Evolutionary conservation across 2,113 vertebrate genomes (phyloP), one percentile per base, ranked within the genome.

Genomic region (Channa argus): DNA sequence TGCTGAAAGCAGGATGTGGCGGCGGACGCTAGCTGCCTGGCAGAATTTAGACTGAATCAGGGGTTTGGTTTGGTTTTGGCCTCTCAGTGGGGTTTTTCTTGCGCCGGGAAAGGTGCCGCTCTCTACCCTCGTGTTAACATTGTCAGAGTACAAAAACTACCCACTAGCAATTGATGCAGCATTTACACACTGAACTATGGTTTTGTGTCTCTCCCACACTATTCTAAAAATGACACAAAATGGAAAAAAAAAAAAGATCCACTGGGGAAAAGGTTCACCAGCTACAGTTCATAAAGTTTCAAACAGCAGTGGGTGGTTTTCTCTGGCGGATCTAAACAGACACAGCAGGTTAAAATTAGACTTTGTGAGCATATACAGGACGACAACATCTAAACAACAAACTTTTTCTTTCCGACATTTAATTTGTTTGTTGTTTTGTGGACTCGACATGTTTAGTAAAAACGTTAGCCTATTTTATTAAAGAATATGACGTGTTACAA

Each of bases 241-340:
- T 60, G 34, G 11, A 54, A 54, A 69, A 46, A 34, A 46, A 62
- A 64, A 62, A 34, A 49, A 60, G 5, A 73, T 10, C 54, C 80
- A 71, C 67, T n/a, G 70, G 81, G 78, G 77, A 85, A 49, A 77
- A 71, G 74, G 63, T 81, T 83, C 46, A 75, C 53, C 69, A 83
- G 71, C 77, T 79, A 45, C 39, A 88, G 78, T 77, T 90, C 76
- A 75, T 37, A 39, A 74, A 77, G 73, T 87, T 88, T 83, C 50
- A 51, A 53, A 65, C 80, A 67, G 33, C 64, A 65, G 86, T 87
- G 81, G 79, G 85, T 74, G 86, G 63, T 77, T 90, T 86, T 82
- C 80, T 74, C 77, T 81, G 54, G 63, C 60, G 81, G 74, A 63
- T 71, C 84, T 72, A 82, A 78, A 72, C 62, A 64, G 58, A 67